A percentile compares a stretch with the other conserved stretches of the same genome.
phyloP scores from a whole-genome alignment of 2,797 vertebrate genomes.

The Dermochelys coriacea region DNA sequence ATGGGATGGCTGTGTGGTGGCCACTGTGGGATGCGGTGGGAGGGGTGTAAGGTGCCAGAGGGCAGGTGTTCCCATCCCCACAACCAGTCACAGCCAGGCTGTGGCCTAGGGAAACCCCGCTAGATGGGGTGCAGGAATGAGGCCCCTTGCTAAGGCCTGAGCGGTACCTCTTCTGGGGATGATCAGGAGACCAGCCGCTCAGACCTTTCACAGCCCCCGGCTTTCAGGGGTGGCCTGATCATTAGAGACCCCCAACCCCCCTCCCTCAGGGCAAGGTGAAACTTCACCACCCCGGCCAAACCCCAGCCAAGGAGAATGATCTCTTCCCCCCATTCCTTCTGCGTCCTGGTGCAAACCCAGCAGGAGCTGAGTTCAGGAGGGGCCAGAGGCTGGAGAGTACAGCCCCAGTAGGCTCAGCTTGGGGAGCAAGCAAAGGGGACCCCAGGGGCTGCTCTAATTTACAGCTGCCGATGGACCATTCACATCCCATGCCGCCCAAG shows the following conservation, averaged over 20 bases:
- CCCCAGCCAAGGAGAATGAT: not conserved
- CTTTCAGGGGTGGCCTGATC: not conserved
- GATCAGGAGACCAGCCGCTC: no score
- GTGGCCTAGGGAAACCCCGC: not conserved
- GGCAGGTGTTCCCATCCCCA: no score
- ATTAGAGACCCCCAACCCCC: not conserved
- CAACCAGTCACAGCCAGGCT: not conserved
- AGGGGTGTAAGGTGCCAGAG: no score
- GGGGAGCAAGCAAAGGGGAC: not conserved
- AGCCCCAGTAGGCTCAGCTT: not conserved
- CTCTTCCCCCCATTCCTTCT: not conserved
- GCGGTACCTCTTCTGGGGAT: not conserved
- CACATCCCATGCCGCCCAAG: not conserved
- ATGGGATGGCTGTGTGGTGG: not conserved
- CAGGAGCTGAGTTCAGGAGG: not conserved
- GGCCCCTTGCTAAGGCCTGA: not conserved
- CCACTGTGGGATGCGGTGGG: no score
- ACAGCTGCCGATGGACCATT: not conserved
- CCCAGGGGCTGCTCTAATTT: not conserved
- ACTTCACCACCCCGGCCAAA: not conserved
- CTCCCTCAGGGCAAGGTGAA: no score
- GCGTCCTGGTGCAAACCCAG: not conserved
- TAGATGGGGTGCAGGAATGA: not conserved
- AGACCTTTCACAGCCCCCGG: not conserved
- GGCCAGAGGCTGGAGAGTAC: not conserved